Percentiles rank a stretch among this genome's conserved stretches.
These are phyloP conservation scores for Tetranychus truncatus DNA, from an alignment of 2,888 invertebrate species.

Conservation along the genomic window DNA sequence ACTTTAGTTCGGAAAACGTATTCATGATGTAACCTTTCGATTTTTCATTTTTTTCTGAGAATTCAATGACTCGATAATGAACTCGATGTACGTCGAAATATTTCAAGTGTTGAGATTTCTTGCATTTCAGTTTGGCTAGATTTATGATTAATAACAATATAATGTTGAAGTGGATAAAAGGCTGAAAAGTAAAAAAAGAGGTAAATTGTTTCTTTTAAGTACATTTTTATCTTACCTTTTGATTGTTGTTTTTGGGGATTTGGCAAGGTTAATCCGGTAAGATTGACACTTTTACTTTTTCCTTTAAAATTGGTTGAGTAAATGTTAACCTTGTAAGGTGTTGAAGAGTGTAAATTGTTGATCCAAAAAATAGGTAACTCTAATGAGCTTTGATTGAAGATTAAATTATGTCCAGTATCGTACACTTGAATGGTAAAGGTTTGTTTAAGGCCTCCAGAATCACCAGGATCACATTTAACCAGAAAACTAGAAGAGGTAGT, in stretches of 20 bases:
- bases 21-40: too few relatives aligned
- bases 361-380: slow-evolving; percentile 40
- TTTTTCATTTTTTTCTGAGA: too few relatives aligned
- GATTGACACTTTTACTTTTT: slow-evolving; percentile 22
- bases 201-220: background rate
- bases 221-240: background rate
- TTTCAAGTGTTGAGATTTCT: too few relatives aligned
- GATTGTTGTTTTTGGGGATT: slow-evolving; percentile 18
- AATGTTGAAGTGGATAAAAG: too few relatives aligned
- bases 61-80: too few relatives aligned
- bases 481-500: slow-evolving; percentile 66
- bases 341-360: slow-evolving; percentile 54
- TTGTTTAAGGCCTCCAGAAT: slow-evolving; percentile 72
- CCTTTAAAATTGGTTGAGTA: slow-evolving; percentile 67
- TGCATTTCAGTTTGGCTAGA: too few relatives aligned
- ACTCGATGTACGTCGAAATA: too few relatives aligned
- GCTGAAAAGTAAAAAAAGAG: too few relatives aligned
- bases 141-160: too few relatives aligned
- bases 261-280: slow-evolving; percentile 19
- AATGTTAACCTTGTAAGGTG: slow-evolving; percentile 55
- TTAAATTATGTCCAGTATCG: slow-evolving; percentile 41
- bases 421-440: slow-evolving; percentile 63
- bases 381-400: slow-evolving; percentile 53
- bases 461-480: slow-evolving; percentile 64
- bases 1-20: too few relatives aligned